Conservation (phyloP, 2,888 invertebrate species). For the Latheticus oryzae region DNA sequence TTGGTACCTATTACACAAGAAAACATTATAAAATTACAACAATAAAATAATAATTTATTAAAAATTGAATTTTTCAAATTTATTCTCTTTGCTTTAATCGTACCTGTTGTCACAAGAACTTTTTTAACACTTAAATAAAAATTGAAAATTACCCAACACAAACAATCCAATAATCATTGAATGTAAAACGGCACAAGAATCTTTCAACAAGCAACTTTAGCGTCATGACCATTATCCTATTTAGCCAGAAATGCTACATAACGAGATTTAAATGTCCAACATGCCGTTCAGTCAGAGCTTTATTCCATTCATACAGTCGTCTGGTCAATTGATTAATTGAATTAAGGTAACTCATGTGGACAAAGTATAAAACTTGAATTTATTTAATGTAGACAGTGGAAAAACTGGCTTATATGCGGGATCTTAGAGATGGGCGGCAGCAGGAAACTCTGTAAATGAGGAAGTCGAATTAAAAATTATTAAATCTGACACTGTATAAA, state of each 20-base stretch:
- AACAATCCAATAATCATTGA: conserved; percentile 28
- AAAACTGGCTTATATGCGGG: conserved; percentile 48
- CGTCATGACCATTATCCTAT: conserved; percentile 50
- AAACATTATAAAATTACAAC: conserved; percentile 21
- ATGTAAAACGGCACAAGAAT: conserved; percentile 29
- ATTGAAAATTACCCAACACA: conserved; percentile 20
- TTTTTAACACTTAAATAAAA: conserved; percentile 13
- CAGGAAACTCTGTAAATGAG: conserved; percentile 57
- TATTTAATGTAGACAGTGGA: not conserved
- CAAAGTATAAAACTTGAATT: conserved; percentile 52
- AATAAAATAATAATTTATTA: not conserved
- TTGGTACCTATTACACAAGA: conserved; percentile 14
- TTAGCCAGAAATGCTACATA: conserved; percentile 44
- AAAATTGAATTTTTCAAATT: not conserved
- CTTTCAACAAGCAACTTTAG: conserved; percentile 22
- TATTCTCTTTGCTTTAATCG: not conserved
- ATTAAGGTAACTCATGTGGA: conserved; percentile 53
- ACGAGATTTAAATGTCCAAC: conserved; percentile 38
- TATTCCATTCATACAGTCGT: conserved; percentile 48
- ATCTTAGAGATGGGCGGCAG: conserved; percentile 50
- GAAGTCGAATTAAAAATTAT: conserved; percentile 53
- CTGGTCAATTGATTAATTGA: conserved; percentile 55
- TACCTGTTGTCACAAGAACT: conserved; percentile 8
- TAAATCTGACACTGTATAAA: conserved; percentile 48
- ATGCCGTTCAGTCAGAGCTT: conserved; percentile 25